Base-by-base conservation (phyloP, 2,113 vertebrate genomes). In the Indri indri region DNA sequence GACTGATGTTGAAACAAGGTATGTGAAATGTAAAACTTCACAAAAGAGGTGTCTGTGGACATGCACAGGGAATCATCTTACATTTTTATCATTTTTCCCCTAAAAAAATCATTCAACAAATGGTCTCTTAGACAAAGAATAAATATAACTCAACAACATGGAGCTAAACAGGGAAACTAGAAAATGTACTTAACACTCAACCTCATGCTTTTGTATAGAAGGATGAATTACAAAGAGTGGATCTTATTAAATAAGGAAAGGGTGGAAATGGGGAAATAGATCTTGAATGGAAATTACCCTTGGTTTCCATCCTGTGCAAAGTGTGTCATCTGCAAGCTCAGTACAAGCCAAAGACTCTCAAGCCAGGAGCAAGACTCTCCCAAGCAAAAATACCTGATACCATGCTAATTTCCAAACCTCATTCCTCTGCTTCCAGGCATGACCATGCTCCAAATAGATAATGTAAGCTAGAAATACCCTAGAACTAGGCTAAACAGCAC, bases 141-240 rank as follows among this genome's bases (percentile, higher is more conserved):
- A 96, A 88, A 94, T 76, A 57, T 73, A 79, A 37, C 20, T 80
- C 45, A 92, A 91, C n/a, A 92, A 71, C 27, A 88, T 42, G 61
- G 37, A 90, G 40, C 32, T 91, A 88, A 93, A 74, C 4, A 79
- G 25, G 47, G 22, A 18, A 66, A 90, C 13, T 47, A 94, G 50
- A 88, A 95, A 92, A 83, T 52, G 27, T 22, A 74, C 20, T 91
- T 88, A 88, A 74, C n/a, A 73, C 12, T 63, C 4, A 73, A 68
- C 17, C 23, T 96, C 50, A 71, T 10, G 54, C 30, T 90, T 89
- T 88, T 37, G 2, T 32, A 80, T 66, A 79, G 66, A 79, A 96
- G 54, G 70, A 42, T 71, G 8, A 84, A 66, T 84, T 66, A 84
- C 76, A 95, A 87, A 94, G n/a, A 86, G 25, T 94, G 13, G 13